A percentile compares a stretch with the other conserved stretches of the same genome.
Evolutionary conservation across 2,797 vertebrate species (phyloP).

Genomic region (Phoebastria nigripes): DNA sequence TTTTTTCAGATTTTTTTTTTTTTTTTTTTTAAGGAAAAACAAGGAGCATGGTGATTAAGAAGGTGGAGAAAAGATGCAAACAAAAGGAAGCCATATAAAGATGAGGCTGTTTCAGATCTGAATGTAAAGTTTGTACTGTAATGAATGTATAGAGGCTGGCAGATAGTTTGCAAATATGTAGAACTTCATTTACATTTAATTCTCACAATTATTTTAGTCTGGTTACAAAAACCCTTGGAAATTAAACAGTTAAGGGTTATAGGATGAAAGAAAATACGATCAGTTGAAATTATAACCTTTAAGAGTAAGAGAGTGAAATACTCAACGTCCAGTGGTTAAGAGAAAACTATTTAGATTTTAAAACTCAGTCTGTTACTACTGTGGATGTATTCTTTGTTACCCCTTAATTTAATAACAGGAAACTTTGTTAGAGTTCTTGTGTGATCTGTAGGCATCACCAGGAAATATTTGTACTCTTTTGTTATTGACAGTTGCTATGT

Average conservation of each 20-base stretch:
- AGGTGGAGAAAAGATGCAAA: not conserved
- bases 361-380: not conserved
- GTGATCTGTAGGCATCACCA: not conserved
- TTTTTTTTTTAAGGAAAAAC: not conserved
- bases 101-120: not conserved
- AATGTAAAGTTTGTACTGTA: not conserved
- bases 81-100: not conserved
- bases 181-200: not conserved
- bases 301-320: not conserved
- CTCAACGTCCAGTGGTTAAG: not conserved
- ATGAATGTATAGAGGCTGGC: not conserved
- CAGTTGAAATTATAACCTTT: not conserved
- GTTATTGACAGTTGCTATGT: not conserved
- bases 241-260: not conserved
- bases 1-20: not conserved
- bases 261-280: not conserved
- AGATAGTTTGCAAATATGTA: not conserved
- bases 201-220: not conserved
- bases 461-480: not conserved
- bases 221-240: not conserved
- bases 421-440: not conserved
- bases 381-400: not conserved
- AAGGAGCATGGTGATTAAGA: not conserved
- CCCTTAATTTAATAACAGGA: not conserved
- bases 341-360: not conserved